Percentiles rank a stretch among this genome's conserved stretches.
phyloP scores from a whole-genome alignment of 1,140 invertebrate genomes.

The Leptopilina clavipes region DNA sequence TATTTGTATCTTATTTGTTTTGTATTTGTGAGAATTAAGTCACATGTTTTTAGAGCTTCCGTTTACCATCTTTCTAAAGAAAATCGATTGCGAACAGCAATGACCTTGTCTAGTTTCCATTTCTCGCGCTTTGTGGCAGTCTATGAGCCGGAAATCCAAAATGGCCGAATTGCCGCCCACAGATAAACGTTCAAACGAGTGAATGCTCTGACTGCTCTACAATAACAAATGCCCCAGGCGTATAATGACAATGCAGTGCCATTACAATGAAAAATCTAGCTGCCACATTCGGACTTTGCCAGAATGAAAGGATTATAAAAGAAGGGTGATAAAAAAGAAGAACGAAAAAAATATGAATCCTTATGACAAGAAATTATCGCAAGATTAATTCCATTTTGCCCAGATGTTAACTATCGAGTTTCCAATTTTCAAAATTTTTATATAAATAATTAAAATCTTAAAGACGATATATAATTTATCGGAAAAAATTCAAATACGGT shows the following conservation, averaged over 20 bases:
- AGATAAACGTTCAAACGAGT: constrained; percentile 2
- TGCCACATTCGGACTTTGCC: background rate
- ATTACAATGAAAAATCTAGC: background rate
- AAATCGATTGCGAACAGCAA: background rate
- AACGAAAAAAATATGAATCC: background rate
- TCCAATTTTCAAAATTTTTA: too few species aligned
- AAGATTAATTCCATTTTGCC: background rate
- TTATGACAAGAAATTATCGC: background rate
- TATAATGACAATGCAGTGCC: constrained; percentile 21
- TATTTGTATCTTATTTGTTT: too few species aligned
- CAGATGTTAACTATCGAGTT: too few species aligned
- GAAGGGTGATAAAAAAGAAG: background rate
- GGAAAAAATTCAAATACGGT: too few species aligned
- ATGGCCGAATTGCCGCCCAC: constrained; percentile 15
- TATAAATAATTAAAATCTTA: too few species aligned
- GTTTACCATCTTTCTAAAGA: background rate
- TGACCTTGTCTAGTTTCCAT: background rate
- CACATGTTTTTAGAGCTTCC: too few species aligned
- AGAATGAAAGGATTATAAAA: background rate
- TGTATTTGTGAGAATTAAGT: too few species aligned
- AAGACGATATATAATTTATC: too few species aligned
- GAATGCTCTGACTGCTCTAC: constrained; percentile 2
- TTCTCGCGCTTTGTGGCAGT: background rate
- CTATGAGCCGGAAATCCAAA: background rate
- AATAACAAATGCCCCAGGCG: constrained; percentile 22